phyloP scores from a whole-genome alignment of 2,797 vertebrate species.

The Odontamblyopus rebecca region DNA sequence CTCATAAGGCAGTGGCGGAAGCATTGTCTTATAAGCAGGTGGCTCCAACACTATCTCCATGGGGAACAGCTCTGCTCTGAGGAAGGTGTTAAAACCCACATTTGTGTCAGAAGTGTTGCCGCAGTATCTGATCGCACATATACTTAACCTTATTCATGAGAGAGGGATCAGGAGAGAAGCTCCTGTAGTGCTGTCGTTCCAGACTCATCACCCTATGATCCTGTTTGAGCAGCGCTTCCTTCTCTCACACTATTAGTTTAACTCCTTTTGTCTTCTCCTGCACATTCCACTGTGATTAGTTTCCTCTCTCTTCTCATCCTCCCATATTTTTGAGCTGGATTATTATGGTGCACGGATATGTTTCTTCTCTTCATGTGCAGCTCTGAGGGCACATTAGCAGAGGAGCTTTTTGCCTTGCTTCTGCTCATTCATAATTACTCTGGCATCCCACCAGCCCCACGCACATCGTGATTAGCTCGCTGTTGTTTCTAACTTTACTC shows the following conservation, averaged over 20 bases:
- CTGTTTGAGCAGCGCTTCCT: conserved; percentile 41
- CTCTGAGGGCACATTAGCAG: conserved; percentile 69
- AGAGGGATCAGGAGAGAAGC: conserved; percentile 21
- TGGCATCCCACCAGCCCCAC: conserved; percentile 56
- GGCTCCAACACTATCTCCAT: conserved; percentile 18
- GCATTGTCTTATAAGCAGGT: conserved; percentile 18
- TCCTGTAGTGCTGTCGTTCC: conserved; percentile 45
- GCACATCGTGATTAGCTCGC: conserved; percentile 64
- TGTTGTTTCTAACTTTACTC: conserved; percentile 66
- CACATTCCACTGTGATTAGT: conserved; percentile 42
- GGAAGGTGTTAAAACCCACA: conserved; percentile 34
- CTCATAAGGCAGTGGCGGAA: no score
- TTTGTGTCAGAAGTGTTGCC: conserved; percentile 25
- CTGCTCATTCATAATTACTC: conserved; percentile 73
- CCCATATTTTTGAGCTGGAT: conserved; percentile 30
- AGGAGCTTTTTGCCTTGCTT: conserved; percentile 38
- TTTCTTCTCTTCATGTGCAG: conserved; percentile 43
- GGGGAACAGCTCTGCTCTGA: conserved; percentile 18
- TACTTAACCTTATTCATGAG: conserved; percentile 28
- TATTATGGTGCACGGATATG: conserved; percentile 47
- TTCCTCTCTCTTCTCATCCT: conserved; percentile 36
- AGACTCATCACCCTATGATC: conserved; percentile 31
- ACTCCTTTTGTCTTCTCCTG: conserved; percentile 23
- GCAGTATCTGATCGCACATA: conserved; percentile 6
- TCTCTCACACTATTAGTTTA: conserved; percentile 28